These are phyloP conservation scores for Troides oblongomaculatus DNA, from an alignment of 2,888 invertebrate genomes.

Conservation along the genomic window DNA sequence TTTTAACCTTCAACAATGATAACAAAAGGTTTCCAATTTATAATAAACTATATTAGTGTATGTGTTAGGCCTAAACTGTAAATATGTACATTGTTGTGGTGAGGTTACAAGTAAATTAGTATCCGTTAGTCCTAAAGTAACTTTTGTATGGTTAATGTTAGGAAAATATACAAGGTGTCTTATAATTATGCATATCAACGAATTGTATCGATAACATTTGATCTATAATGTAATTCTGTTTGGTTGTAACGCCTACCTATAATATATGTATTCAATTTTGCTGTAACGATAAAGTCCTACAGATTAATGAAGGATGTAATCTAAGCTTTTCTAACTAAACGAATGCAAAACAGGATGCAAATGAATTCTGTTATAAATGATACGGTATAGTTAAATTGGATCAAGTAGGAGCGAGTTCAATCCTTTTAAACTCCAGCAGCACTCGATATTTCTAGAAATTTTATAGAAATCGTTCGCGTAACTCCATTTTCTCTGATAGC, in stretches of 20 bases:
- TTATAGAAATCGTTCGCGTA: conserved; percentile 10
- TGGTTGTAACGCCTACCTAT: background rate
- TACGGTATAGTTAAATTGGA: background rate
- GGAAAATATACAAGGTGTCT: conserved; percentile 77
- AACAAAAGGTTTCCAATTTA: conserved; percentile 1
- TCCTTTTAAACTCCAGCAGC: conserved; percentile 12
- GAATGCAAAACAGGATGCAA: background rate
- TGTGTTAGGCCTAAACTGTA: conserved; percentile 52
- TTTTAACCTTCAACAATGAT: conserved; percentile 6
- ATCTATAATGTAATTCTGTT: conserved; percentile 33
- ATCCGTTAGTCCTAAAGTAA: conserved; percentile 46
- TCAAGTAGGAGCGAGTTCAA: conserved; percentile 6
- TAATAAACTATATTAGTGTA: conserved; percentile 14
- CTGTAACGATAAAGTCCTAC: background rate
- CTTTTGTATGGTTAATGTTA: conserved; percentile 67
- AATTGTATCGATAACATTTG: conserved; percentile 58
- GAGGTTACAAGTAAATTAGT: conserved; percentile 42
- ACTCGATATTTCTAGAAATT: conserved; percentile 12
- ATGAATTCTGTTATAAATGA: background rate
- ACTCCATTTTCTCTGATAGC: conserved; percentile 13
- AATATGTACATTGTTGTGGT: conserved; percentile 61
- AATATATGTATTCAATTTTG: background rate
- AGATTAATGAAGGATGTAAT: background rate
- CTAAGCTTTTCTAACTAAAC: background rate
- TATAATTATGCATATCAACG: conserved; percentile 79